Percentiles rank a stretch among this genome's conserved stretches.
These are phyloP conservation scores for Pangasianodon hypophthalmus DNA, from an alignment of 2,113 vertebrate species.

Conservation along the genomic window DNA sequence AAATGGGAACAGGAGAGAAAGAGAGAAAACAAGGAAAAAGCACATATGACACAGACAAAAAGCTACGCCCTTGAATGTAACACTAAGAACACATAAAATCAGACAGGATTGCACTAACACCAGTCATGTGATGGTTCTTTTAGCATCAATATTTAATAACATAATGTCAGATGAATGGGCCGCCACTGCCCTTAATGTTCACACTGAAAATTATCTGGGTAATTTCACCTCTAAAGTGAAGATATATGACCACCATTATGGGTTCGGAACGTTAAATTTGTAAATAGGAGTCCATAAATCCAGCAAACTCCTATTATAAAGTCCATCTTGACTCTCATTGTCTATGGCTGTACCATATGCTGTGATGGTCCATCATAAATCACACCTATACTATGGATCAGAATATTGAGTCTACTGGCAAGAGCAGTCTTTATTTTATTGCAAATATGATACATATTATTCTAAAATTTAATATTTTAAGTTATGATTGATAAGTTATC, in stretches of 20 bases:
- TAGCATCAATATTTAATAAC: slow-evolving; percentile 35
- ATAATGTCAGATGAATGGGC: slow-evolving; percentile 11
- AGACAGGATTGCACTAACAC: not conserved
- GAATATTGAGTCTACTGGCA: not conserved
- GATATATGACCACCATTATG: slow-evolving; percentile 29
- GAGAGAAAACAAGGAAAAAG: not conserved
- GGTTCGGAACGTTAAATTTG: slow-evolving; percentile 10
- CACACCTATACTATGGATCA: not conserved
- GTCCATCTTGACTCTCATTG: slow-evolving; percentile 18
- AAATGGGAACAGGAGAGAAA: not conserved
- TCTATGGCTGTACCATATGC: not conserved
- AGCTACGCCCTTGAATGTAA: not conserved
- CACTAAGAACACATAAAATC: not conserved
- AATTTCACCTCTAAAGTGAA: slow-evolving; percentile 28
- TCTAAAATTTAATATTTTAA: not conserved
- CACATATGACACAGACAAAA: not conserved
- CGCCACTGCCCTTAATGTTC: not conserved
- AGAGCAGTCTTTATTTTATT: not conserved
- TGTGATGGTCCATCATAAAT: slow-evolving; percentile 1
- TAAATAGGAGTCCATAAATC: slow-evolving; percentile 32
- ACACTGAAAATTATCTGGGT: slow-evolving; percentile 36
- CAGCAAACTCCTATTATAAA: not conserved
- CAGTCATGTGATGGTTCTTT: slow-evolving; percentile 3
- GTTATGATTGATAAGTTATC: not conserved
- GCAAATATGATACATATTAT: not conserved